These are phyloP conservation scores for Decapterus maruadsi DNA, from an alignment of 2,797 vertebrate genomes.

Conservation along the genomic window DNA sequence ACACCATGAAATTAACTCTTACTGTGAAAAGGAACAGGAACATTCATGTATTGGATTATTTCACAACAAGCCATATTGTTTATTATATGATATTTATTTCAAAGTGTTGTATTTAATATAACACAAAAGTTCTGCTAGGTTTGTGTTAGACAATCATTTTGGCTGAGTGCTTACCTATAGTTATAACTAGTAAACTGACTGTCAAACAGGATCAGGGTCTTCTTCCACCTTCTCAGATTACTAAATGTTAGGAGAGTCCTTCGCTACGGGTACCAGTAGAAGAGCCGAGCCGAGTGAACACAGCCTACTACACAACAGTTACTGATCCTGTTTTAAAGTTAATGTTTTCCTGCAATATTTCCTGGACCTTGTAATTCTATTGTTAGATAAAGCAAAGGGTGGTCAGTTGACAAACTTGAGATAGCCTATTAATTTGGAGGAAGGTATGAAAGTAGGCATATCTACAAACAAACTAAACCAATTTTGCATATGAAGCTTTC, in stretches of 20 bases:
- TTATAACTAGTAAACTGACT: neutral
- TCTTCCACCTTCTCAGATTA: constrained; percentile 3
- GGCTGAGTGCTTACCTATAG: neutral
- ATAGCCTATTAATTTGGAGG: no score
- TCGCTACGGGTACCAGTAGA: neutral
- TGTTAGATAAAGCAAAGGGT: no score
- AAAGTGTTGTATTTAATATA: neutral
- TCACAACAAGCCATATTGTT: neutral
- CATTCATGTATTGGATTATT: neutral
- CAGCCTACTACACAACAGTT: neutral
- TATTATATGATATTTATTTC: neutral
- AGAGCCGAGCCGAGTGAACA: neutral
- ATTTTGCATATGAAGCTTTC: neutral
- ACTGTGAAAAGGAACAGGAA: neutral
- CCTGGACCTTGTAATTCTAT: no score
- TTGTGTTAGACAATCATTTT: neutral
- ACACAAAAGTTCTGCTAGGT: neutral
- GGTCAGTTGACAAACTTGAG: no score
- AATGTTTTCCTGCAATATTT: no score
- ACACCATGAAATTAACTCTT: neutral
- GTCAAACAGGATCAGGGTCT: neutral
- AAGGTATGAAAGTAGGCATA: no score
- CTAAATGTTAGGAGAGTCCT: neutral
- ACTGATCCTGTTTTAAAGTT: no score
- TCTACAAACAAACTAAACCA: no score